Conservation (phyloP, 92 coral and sea anemone genomes). For the Siderastrea radians region DNA sequence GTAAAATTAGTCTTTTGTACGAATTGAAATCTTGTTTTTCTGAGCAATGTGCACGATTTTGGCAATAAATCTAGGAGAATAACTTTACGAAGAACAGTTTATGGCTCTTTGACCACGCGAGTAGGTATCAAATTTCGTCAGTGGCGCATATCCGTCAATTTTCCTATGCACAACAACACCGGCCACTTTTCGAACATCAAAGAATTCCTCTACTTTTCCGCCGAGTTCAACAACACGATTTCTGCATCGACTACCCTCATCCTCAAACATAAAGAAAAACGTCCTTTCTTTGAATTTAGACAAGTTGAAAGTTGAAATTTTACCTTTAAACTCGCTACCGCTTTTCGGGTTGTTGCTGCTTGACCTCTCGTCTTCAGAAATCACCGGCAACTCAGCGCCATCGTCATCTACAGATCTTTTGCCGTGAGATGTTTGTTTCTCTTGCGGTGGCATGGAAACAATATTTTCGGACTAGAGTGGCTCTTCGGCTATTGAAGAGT, state of each 20-base stretch:
- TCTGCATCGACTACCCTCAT: conserved; percentile 16
- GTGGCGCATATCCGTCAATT: background rate
- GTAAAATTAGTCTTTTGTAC: conserved; percentile 1
- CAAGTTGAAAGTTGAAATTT: conserved; percentile 17
- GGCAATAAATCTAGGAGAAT: conserved; percentile 7
- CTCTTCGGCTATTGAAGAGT: conserved; percentile 25
- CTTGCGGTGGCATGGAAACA: background rate
- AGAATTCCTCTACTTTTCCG: conserved; percentile 46
- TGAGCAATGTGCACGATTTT: background rate
- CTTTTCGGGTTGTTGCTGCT: conserved; percentile 5
- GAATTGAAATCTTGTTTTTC: conserved; percentile 15
- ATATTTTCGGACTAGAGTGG: conserved; percentile 21
- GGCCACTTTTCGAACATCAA: conserved; percentile 35
- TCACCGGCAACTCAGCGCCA: background rate
- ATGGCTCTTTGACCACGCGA: conserved; percentile 44
- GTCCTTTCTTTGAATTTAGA: conserved; percentile 19
- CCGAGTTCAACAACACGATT: conserved; percentile 24
- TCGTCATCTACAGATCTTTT: background rate
- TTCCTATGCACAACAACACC: conserved; percentile 24
- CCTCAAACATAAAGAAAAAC: conserved; percentile 37
- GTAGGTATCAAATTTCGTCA: conserved; percentile 13
- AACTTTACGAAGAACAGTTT: conserved; percentile 23
- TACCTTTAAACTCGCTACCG: conserved; percentile 18
- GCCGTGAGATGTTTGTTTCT: background rate
- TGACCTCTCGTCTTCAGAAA: background rate